Conservation (phyloP, 2,113 vertebrate genomes). For the Erinaceus europaeus region DNA sequence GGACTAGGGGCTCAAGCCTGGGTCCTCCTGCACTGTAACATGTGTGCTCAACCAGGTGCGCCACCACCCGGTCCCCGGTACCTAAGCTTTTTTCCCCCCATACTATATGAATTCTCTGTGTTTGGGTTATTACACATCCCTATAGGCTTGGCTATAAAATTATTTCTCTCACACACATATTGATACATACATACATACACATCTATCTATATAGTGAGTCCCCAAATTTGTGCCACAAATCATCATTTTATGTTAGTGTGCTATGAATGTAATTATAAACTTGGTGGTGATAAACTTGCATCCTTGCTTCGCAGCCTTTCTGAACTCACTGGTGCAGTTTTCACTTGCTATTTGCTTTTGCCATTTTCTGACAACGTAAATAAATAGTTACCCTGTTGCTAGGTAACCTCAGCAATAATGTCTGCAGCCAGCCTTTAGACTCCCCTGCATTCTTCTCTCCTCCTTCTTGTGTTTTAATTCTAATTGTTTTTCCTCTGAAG, state of each 20-base stretch:
- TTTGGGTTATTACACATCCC: conserved; percentile 15
- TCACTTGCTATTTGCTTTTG: conserved; percentile 17
- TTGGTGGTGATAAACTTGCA: not conserved
- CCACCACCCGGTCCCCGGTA: too few species aligned
- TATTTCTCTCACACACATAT: not conserved
- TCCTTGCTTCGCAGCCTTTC: not conserved
- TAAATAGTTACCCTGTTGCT: conserved; percentile 49
- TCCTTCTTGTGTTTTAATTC: conserved; percentile 60
- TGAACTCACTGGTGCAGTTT: conserved; percentile 9
- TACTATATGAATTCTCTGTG: conserved; percentile 24
- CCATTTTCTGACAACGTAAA: conserved; percentile 51
- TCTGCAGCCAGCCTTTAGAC: not conserved
- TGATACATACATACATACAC: not conserved
- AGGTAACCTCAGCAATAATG: conserved; percentile 39
- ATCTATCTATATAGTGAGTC: conserved; percentile 11
- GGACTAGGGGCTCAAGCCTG: too few species aligned
- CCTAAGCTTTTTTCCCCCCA: too few species aligned
- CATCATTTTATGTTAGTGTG: not conserved
- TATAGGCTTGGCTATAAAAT: conserved; percentile 30
- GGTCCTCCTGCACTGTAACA: too few species aligned
- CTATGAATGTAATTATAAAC: conserved; percentile 10
- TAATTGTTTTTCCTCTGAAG: conserved; percentile 64
- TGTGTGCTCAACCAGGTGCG: too few species aligned
- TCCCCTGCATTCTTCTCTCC: conserved; percentile 30
- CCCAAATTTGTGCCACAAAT: not conserved